Conservation (phyloP, 64 coral and sea anemone species). For the Pocillopora verrucosa region DNA sequence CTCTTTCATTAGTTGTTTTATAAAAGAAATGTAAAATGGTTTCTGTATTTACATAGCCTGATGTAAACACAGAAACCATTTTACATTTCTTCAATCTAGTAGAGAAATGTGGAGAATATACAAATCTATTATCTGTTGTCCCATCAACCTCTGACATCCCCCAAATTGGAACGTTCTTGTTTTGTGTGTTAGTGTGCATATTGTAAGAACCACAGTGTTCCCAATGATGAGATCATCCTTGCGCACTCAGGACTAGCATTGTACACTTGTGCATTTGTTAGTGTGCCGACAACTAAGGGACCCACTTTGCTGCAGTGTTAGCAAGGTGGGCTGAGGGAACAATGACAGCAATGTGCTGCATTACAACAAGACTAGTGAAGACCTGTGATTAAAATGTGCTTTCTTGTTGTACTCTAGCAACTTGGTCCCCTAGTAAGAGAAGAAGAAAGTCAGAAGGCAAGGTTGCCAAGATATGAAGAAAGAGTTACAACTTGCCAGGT, state of each 20-base stretch:
- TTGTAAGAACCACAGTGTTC: background rate
- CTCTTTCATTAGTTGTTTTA: too few relatives aligned
- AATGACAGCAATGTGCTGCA: background rate
- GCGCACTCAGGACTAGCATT: constrained; percentile 72
- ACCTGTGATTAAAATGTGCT: background rate
- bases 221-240: constrained; percentile 91
- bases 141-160: too few relatives aligned
- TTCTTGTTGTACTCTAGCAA: background rate
- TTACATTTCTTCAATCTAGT: too few relatives aligned
- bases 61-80: too few relatives aligned
- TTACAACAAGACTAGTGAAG: too few relatives aligned
- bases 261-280: constrained; percentile 21
- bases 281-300: constrained; percentile 82
- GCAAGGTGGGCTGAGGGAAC: constrained; percentile 73
- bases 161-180: too few relatives aligned
- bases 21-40: too few relatives aligned
- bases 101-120: too few relatives aligned
- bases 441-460: constrained; percentile 21
- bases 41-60: too few relatives aligned
- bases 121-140: too few relatives aligned
- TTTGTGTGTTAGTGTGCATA: too few relatives aligned
- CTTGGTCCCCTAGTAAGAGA: constrained; percentile 22
- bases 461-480: constrained; percentile 32
- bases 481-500: constrained; percentile 12
- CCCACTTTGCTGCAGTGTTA: constrained; percentile 52